Conservation (phyloP, 2,797 vertebrate genomes). For the Sciurus carolinensis region DNA sequence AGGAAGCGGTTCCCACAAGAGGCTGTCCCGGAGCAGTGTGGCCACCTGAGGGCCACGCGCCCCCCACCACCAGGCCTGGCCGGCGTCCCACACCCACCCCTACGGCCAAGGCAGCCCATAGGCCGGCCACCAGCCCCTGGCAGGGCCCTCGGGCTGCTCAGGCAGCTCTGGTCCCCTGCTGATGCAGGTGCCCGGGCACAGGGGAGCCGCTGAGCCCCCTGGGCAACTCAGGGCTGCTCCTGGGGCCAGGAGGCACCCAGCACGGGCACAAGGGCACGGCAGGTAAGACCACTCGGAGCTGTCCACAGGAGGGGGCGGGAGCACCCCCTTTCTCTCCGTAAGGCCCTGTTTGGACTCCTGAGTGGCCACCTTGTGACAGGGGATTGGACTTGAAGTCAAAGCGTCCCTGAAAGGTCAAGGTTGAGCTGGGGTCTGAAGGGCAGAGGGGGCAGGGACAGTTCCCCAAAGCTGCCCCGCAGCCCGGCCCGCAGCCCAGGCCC, state of each 20-base stretch:
- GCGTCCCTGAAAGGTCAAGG: background rate
- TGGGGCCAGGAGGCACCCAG: accelerated
- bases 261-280: no score
- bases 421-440: background rate
- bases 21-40: background rate
- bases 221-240: no score
- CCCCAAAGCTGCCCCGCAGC: background rate
- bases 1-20: accelerated
- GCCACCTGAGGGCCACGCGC: no score
- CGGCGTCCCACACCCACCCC: no score
- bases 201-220: background rate
- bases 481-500: background rate
- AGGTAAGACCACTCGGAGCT: accelerated
- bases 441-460: no score
- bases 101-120: background rate
- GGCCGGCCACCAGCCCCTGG: accelerated
- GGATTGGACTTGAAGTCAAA: background rate
- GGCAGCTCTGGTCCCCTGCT: background rate
- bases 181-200: background rate
- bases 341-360: background rate
- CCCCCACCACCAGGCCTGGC: no score
- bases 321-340: background rate
- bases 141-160: accelerated
- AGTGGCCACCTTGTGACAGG: accelerated
- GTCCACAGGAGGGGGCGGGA: accelerated